Percentiles rank a stretch among this genome's conserved stretches.
phyloP scores from a whole-genome alignment of 2,797 vertebrate species.

The Parambassis ranga region DNA sequence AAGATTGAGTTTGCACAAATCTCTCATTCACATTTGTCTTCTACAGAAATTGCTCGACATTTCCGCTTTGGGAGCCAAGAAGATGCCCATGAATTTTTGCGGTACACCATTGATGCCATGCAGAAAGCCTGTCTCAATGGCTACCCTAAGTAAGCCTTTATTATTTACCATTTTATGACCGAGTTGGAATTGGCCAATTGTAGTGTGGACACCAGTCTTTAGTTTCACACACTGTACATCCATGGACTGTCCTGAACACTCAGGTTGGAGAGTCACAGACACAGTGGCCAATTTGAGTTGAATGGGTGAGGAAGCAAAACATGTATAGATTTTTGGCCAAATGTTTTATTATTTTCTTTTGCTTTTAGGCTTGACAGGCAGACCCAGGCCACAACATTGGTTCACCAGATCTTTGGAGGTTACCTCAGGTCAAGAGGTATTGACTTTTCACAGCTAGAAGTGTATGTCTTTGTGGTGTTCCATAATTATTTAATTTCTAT shows the following conservation, averaged over 20 bases:
- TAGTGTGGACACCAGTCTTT: no score
- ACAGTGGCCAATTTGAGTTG: no score
- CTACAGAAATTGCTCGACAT: conserved; percentile 90
- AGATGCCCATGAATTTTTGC: conserved; percentile 94
- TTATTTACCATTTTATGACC: no score
- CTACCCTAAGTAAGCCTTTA: conserved; percentile 84
- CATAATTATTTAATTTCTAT: background rate
- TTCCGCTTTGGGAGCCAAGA: conserved; percentile 94
- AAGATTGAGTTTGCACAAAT: background rate
- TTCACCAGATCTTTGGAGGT: conserved; percentile 97
- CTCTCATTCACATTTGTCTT: conserved; percentile 10
- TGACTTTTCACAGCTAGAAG: background rate
- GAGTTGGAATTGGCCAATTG: no score
- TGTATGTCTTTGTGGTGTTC: background rate
- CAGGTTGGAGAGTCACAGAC: no score
- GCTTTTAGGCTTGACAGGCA: conserved; percentile 88
- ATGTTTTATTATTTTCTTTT: background rate
- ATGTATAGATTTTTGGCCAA: no score
- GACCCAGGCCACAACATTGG: conserved; percentile 92
- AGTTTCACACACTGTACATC: no score
- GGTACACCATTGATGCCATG: conserved; percentile 96
- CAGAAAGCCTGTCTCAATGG: conserved; percentile 94
- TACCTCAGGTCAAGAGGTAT: conserved; percentile 94
- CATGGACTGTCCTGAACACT: no score
- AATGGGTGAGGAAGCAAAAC: no score